Conservation (phyloP, 2,113 vertebrate species). For the Centropristis striata region DNA sequence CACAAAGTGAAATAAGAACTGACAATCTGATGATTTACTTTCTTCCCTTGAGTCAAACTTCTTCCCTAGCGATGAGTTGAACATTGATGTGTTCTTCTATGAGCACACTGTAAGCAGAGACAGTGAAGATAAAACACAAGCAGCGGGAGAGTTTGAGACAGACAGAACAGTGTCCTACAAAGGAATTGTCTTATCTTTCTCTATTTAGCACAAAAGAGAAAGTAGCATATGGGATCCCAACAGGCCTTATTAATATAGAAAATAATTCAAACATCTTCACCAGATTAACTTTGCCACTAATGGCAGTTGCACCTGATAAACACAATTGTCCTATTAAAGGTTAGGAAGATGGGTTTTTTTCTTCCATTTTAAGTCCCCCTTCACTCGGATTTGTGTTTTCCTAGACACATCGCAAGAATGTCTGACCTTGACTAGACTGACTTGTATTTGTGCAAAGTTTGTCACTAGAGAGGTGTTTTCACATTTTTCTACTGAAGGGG, state of each 20-base stretch:
- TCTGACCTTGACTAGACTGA: no score
- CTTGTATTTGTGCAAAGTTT: no score
- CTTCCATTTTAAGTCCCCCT: background rate
- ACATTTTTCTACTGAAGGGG: no score
- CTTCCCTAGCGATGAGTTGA: background rate
- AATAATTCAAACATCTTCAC: background rate
- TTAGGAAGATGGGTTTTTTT: background rate
- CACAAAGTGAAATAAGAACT: slow-evolving; percentile 29
- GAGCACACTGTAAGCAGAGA: slow-evolving; percentile 3
- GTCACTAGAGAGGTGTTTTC: no score
- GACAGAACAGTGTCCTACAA: slow-evolving; percentile 1
- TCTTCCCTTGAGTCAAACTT: slow-evolving; percentile 7
- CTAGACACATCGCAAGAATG: no score
- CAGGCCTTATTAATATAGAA: slow-evolving; percentile 1
- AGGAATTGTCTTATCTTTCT: slow-evolving; percentile 26
- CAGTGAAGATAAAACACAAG: slow-evolving; percentile 23
- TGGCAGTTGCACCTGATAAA: slow-evolving; percentile 8
- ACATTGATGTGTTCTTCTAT: slow-evolving; percentile 16
- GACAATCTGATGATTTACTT: slow-evolving; percentile 24
- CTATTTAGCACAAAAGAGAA: background rate
- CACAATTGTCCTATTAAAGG: background rate
- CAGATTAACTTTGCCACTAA: background rate
- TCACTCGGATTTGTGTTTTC: no score
- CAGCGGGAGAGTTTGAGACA: background rate
- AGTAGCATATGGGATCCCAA: slow-evolving; percentile 30